Conservation (phyloP, 2,797 vertebrate genomes). For the Denticeps clupeoides region DNA sequence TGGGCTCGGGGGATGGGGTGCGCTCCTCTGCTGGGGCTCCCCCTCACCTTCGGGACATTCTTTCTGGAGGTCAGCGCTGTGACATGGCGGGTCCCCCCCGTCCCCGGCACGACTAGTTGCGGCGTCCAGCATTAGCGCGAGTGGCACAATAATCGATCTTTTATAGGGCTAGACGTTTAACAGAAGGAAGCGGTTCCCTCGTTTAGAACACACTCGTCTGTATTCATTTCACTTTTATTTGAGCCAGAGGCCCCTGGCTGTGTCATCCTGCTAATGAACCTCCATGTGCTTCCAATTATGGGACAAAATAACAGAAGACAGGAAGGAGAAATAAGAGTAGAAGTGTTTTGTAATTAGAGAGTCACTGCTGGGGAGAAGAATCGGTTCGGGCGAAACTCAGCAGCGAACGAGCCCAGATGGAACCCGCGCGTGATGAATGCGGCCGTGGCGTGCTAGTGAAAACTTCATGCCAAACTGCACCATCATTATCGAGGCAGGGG, state of each 20-base stretch:
- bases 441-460: no score
- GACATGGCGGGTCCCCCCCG: background rate
- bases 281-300: background rate
- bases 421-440: no score
- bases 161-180: no score
- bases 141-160: no score
- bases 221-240: background rate
- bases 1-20: slow-evolving; percentile 42
- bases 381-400: no score
- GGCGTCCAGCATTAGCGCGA: no score
- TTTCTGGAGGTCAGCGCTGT: background rate
- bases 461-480: no score
- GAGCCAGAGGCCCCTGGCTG: background rate
- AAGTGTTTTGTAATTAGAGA: no score
- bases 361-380: no score
- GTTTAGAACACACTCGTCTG: background rate
- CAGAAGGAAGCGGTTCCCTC: background rate
- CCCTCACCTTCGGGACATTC: slow-evolving; percentile 2
- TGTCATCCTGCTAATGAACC: background rate
- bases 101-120: no score
- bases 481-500: no score
- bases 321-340: background rate
- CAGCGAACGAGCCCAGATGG: no score
- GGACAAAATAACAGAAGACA: background rate
- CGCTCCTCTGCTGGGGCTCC: slow-evolving; percentile 12